A percentile compares a stretch with the other conserved stretches of the same genome.
phyloP scores from a whole-genome alignment of 1,140 invertebrate species.

The Ptiloglossa arizonensis region DNA sequence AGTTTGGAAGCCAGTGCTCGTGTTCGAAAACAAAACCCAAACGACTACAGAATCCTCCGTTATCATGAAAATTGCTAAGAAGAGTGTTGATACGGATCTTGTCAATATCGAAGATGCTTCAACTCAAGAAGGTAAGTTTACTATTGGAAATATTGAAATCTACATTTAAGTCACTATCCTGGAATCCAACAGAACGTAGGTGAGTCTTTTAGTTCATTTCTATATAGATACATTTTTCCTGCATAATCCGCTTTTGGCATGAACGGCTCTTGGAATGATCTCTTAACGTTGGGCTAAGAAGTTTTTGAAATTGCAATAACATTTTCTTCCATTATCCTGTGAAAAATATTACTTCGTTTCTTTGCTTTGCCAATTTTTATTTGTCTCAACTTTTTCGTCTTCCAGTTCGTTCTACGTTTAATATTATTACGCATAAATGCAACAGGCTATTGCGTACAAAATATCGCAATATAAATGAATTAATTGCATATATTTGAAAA shows the following conservation, averaged over 20 bases:
- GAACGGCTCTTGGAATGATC: conserved; percentile 3
- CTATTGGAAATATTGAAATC: no score
- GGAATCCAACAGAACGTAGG: neutral
- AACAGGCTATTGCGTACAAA: no score
- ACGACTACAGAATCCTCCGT: conserved; percentile 61
- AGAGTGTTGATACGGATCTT: conserved; percentile 59
- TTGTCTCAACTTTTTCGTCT: no score
- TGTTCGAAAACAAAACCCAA: conserved; percentile 72
- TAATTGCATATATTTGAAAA: no score
- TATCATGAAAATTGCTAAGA: conserved; percentile 74
- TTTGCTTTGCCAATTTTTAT: no score
- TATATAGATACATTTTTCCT: no score
- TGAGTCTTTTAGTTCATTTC: neutral
- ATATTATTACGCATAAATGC: no score
- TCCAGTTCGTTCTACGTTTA: no score
- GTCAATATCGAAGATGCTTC: conserved; percentile 65
- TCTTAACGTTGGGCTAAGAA: conserved; percentile 4
- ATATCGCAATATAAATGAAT: no score
- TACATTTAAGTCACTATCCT: neutral
- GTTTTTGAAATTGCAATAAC: neutral
- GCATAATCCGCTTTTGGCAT: conserved; percentile 25
- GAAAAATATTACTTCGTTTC: no score
- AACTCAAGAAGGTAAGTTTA: conserved; percentile 66
- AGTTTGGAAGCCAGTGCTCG: conserved; percentile 71
- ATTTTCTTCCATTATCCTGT: neutral